Conservation (phyloP, 1,140 invertebrate species). For the Hypothenemus hampei region DNA sequence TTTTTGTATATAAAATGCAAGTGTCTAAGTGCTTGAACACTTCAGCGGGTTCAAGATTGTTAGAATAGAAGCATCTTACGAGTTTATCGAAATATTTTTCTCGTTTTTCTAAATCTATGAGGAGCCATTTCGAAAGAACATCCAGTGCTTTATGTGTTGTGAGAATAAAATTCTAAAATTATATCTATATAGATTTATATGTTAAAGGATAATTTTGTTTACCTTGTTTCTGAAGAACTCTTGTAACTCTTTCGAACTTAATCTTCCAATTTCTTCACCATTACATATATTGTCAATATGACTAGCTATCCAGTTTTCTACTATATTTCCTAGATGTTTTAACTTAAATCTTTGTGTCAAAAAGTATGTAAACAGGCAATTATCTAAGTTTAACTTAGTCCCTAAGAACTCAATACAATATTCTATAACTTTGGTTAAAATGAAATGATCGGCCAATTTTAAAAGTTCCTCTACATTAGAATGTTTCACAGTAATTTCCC, state of each 20-base stretch:
- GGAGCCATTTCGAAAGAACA: conserved; percentile 54
- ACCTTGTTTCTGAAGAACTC: conserved; percentile 45
- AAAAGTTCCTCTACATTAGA: conserved; percentile 59
- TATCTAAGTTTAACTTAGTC: conserved; percentile 56
- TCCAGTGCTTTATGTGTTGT: conserved; percentile 50
- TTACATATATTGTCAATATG: conserved; percentile 43
- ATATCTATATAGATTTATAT: conserved; percentile 5
- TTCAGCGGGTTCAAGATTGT: conserved; percentile 44
- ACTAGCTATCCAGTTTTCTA: conserved; percentile 43
- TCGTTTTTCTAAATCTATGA: conserved; percentile 46
- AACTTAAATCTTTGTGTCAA: conserved; percentile 43
- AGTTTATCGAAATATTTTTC: conserved; percentile 52
- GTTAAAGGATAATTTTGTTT: conserved; percentile 4
- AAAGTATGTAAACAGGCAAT: conserved; percentile 52
- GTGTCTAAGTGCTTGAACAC: conserved; percentile 51
- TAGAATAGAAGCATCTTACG: conserved; percentile 50
- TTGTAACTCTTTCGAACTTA: conserved; percentile 36
- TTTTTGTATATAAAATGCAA: conserved; percentile 49
- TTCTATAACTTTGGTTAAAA: conserved; percentile 57
- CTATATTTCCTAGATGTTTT: conserved; percentile 43
- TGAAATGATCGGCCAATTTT: conserved; percentile 59
- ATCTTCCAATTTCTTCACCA: conserved; percentile 41
- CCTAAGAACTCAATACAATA: conserved; percentile 63
- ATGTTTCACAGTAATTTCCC: conserved; percentile 55
- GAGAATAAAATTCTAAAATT: conserved; percentile 46